A percentile compares a stretch with the other conserved stretches of the same genome.
phyloP scores from a whole-genome alignment of 2,888 invertebrate genomes.

The Rotaria magnacalcarata region DNA sequence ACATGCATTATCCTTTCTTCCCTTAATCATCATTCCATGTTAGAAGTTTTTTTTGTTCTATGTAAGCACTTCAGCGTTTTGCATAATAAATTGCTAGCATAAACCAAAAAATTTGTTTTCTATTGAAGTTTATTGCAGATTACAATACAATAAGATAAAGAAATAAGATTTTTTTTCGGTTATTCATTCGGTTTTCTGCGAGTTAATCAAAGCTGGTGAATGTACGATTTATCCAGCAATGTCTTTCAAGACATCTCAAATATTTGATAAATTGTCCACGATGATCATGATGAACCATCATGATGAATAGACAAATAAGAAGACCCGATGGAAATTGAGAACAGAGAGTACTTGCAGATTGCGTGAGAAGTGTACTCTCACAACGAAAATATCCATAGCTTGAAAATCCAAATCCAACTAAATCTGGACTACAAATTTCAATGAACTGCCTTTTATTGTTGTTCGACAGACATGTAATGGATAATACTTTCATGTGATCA shows the following conservation, averaged over 20 bases:
- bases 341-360: not conserved
- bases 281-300: constrained; percentile 4
- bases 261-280: not conserved
- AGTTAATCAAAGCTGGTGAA: too few relatives aligned
- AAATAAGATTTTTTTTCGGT: too few relatives aligned
- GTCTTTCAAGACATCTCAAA: not conserved
- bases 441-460: not conserved
- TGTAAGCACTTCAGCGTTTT: too few relatives aligned
- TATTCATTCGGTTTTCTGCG: too few relatives aligned
- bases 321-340: not conserved
- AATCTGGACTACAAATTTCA: not conserved
- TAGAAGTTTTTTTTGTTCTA: too few relatives aligned
- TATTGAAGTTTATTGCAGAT: too few relatives aligned
- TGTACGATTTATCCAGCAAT: too few relatives aligned
- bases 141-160: too few relatives aligned
- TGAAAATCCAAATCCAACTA: not conserved
- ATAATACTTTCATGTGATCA: not conserved
- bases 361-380: not conserved
- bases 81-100: too few relatives aligned
- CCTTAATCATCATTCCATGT: too few relatives aligned
- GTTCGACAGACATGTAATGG: not conserved
- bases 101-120: too few relatives aligned
- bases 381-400: not conserved
- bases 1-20: too few relatives aligned
- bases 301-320: not conserved